Base-by-base conservation (phyloP, 2,797 vertebrate genomes). In the Acanthopagrus latus region DNA sequence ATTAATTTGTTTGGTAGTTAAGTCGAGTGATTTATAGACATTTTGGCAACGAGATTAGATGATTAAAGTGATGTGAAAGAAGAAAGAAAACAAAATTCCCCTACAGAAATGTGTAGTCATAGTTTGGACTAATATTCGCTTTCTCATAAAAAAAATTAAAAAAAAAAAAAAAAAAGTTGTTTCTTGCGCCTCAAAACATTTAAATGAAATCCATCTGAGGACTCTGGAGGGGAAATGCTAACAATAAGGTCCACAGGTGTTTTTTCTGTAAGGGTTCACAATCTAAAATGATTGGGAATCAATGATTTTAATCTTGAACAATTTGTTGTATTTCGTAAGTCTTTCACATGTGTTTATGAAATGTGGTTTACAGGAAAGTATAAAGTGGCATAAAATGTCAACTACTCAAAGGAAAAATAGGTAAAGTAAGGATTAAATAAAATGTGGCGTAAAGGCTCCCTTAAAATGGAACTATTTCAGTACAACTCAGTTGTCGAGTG, bases 41-140 rank as follows among this genome's bases (percentile, higher is more conserved):
- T 46, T 1, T 11, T 17, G 5, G 27, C 13, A 13, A 7, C 18
- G n/a, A 48, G n/a, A 48, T 64, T 27, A 38, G 20, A 64, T 64
- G n/a, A 55, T 56, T 47, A 55, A 23, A 38, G 14, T 0, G 9
- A 25, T 38, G 3, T 10, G 20, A 46, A 63, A 21, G 11, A 55
- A 18, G n/a, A 20, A 47, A 21, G 47, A 29, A 63, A 14, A 64
- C n/a, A 16, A 64, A 17, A 43, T 48, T 57, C 29, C 65, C 16
- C 48, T 11, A 25, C 9, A 29, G 20, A 41, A 18, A 63, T 23
- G 2, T 70, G 33, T 55, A 21, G 17, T 56, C 43, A 4, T 29
- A 73, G 47, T 68, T 68, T 67, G 10, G n/a, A 50, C 58, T 59
- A 20, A 71, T 52, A 70, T 51, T 77, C 20, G 9, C 3, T 56